Percentiles rank a stretch among this genome's conserved stretches.
Evolutionary conservation across 2,113 vertebrate genomes (phyloP).

Genomic region (Calypte anna): DNA sequence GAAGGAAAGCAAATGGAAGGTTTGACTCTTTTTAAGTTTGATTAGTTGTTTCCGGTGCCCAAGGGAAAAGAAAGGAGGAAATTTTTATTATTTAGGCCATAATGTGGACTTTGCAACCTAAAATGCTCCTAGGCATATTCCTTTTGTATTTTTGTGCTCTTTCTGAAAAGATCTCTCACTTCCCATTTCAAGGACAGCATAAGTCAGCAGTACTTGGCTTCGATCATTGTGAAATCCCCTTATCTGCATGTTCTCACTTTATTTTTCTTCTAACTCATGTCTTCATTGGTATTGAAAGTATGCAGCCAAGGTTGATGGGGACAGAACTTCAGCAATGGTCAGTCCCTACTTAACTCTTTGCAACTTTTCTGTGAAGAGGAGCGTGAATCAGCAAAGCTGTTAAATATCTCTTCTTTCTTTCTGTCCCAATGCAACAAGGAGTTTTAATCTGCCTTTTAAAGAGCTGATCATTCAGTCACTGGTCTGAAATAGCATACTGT

Average conservation of each 20-base stretch:
- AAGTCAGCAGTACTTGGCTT: conserved; percentile 27
- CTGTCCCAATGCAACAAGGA: not conserved
- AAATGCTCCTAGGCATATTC: not conserved
- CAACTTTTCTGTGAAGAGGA: not conserved
- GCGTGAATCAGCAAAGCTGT: not conserved
- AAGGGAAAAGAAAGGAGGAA: not conserved
- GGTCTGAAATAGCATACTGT: not conserved
- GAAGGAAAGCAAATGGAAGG: not conserved
- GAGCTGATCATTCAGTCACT: not conserved
- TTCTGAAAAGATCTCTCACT: conserved; percentile 12
- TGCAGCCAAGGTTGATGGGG: conserved; percentile 27
- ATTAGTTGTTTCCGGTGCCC: conserved; percentile 1
- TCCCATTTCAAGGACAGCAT: conserved; percentile 16
- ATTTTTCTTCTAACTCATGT: conserved; percentile 11
- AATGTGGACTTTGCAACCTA: conserved; percentile 18
- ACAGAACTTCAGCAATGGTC: not conserved
- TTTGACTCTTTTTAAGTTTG: conserved; percentile 5
- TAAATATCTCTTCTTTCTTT: not conserved
- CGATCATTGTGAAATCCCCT: not conserved
- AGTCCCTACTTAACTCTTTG: not conserved
- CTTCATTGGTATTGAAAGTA: conserved; percentile 14
- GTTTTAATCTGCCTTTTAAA: not conserved
- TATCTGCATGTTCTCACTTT: conserved; percentile 23
- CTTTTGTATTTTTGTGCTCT: not conserved
- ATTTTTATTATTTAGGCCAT: not conserved